Evolutionary conservation across 2,113 vertebrate genomes (phyloP).

Genomic region (Dasyprocta punctata): DNA sequence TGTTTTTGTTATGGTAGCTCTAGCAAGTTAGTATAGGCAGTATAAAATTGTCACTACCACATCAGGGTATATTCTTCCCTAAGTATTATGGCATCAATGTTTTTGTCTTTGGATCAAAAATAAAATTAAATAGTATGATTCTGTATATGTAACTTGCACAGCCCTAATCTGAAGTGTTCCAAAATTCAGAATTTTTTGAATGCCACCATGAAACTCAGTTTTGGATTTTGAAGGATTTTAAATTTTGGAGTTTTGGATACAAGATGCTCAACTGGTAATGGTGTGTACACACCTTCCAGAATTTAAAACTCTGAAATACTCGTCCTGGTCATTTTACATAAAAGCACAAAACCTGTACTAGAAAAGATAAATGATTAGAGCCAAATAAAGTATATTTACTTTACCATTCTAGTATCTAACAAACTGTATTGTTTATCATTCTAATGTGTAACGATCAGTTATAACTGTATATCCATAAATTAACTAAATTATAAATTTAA

Average conservation of each 20-base stretch:
- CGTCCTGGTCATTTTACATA: background rate
- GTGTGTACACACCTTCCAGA: background rate
- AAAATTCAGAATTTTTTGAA: background rate
- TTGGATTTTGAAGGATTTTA: background rate
- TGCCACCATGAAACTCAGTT: background rate
- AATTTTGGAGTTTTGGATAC: background rate
- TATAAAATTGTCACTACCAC: background rate
- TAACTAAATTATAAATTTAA: background rate
- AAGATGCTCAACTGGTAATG: background rate
- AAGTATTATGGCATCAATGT: background rate
- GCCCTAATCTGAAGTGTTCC: background rate
- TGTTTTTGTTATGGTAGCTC: background rate
- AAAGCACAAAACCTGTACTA: background rate
- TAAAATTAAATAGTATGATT: slow-evolving; percentile 10
- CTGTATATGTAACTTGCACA: background rate
- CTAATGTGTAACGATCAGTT: background rate
- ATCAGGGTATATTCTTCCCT: background rate
- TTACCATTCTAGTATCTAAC: background rate
- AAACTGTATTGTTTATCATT: slow-evolving; percentile 32
- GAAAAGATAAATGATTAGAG: background rate
- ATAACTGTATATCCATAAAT: background rate
- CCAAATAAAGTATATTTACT: background rate
- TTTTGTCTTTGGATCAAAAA: background rate
- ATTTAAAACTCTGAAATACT: background rate
- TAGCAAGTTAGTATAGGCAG: background rate